Base-by-base conservation (phyloP, 2,113 vertebrate genomes). In the Centrocercus urophasianus region DNA sequence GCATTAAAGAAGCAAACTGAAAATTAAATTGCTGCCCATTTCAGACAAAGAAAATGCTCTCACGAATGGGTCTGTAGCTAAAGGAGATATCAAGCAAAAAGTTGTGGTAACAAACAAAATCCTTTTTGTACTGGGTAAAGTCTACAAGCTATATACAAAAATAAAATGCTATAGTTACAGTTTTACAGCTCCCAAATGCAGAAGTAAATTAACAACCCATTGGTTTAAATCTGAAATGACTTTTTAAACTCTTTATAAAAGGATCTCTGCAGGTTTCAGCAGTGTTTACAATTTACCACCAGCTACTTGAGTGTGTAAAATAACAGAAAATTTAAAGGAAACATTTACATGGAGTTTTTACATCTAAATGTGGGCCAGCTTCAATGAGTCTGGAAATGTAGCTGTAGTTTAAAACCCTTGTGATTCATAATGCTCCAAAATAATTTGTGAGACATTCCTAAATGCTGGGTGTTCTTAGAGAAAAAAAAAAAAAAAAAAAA, bases 21-120 rank as follows among this genome's bases (percentile, higher is more conserved):
- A 95, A 94, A 94, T 91, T 90, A 94, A 96, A 95, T 91, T 92
- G 75, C 75, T 92, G 72, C 79, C 83, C 72, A 88, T 96, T 96
- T 95, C 80, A 86, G 75, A 42, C 43, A 93, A 89, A 96, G 40
- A 93, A 96, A 96, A 87, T 75, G 16, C 45, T 93, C 75, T 88
- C 78, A 88, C 47, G 86, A 95, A 96, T 96, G 95, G 93, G 32
- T 91, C 67, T 74, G 59, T 92, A 67, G 79, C 80, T 81, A 45
- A 79, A 89, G 96, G 74, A 83, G 90, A 89, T 42, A 13, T 56
- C 21, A 38, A 96, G 70, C 20, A 89, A 75, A 96, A 93, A 94
- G 48, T 57, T 93, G 66, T 94, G 59, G 80, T 71, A 96, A 75
- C 17, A 88, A 77, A 54, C 93, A 91, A 93, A 86, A 60, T 50